These are phyloP conservation scores for Embidobia sp. DNA, from an alignment of 2,888 invertebrate species.

Conservation along the genomic window DNA sequence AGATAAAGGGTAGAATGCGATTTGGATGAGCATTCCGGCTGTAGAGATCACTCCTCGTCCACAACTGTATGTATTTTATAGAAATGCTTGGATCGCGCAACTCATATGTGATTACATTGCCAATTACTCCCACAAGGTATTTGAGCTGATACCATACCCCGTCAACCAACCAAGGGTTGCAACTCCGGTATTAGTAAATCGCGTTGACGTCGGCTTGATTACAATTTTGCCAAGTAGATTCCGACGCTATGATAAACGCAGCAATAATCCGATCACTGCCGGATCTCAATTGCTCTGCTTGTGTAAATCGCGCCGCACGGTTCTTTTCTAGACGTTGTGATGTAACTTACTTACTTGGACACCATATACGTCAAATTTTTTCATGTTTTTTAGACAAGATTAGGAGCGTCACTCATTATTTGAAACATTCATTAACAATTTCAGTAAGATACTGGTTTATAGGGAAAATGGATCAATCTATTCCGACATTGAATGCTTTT, in stretches of 20 bases:
- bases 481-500: too few relatives aligned
- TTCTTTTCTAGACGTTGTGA: neutral
- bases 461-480: too few relatives aligned
- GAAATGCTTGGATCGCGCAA: constrained; percentile 65
- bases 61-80: constrained; percentile 35
- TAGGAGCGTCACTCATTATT: too few relatives aligned
- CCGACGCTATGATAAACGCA: constrained; percentile 76
- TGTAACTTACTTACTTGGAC: constrained; percentile 15
- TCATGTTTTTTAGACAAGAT: too few relatives aligned
- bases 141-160: constrained; percentile 59
- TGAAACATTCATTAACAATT: too few relatives aligned
- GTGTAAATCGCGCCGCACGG: constrained; percentile 10
- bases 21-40: constrained; percentile 27
- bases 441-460: too few relatives aligned
- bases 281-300: constrained; percentile 66
- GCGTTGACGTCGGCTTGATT: constrained; percentile 75
- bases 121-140: constrained; percentile 76
- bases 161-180: constrained; percentile 74
- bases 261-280: constrained; percentile 72
- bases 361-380: constrained; percentile 24
- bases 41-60: constrained; percentile 43
- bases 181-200: constrained; percentile 78
- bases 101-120: constrained; percentile 79
- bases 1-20: constrained; percentile 42
- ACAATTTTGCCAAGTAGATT: constrained; percentile 76